Percentiles rank a stretch among this genome's conserved stretches.
Conservation (phyloP, 2,888 invertebrate genomes). For the Drosophila stalkeri region DNA sequence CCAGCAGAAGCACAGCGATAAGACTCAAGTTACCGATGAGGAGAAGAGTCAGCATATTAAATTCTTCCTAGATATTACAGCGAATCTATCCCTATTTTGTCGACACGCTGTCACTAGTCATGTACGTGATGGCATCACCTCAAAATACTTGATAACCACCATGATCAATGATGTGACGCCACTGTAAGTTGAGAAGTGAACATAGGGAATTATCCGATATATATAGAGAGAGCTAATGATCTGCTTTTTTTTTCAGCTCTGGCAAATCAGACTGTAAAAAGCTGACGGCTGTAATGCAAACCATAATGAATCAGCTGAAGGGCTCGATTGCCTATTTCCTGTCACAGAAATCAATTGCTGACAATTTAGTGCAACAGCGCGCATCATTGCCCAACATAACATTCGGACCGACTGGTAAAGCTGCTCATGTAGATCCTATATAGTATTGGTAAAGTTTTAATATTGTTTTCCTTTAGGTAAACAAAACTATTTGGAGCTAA, state of each 20-base stretch:
- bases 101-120: constrained; percentile 88
- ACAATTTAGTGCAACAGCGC: constrained; percentile 83
- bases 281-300: constrained; percentile 86
- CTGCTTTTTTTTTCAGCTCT: constrained; percentile 29
- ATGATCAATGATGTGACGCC: constrained; percentile 61
- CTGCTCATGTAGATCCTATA: not conserved
- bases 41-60: constrained; percentile 85
- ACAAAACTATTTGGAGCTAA: constrained; percentile 84
- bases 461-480: constrained; percentile 72
- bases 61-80: constrained; percentile 88
- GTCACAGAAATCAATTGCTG: constrained; percentile 86
- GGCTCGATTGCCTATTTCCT: constrained; percentile 87
- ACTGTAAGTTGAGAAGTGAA: constrained; percentile 45
- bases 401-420: constrained; percentile 56
- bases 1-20: constrained; percentile 68
- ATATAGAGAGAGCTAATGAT: too few species aligned
- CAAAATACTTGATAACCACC: constrained; percentile 63
- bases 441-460: not conserved
- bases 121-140: constrained; percentile 84
- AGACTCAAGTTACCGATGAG: constrained; percentile 36
- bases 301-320: constrained; percentile 87
- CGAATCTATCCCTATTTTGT: constrained; percentile 90
- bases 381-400: constrained; percentile 57
- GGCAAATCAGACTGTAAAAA: constrained; percentile 75
- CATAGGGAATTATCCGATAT: not conserved